These are phyloP conservation scores for Noctua pronuba DNA, from an alignment of 2,888 invertebrate genomes.

Conservation along the genomic window DNA sequence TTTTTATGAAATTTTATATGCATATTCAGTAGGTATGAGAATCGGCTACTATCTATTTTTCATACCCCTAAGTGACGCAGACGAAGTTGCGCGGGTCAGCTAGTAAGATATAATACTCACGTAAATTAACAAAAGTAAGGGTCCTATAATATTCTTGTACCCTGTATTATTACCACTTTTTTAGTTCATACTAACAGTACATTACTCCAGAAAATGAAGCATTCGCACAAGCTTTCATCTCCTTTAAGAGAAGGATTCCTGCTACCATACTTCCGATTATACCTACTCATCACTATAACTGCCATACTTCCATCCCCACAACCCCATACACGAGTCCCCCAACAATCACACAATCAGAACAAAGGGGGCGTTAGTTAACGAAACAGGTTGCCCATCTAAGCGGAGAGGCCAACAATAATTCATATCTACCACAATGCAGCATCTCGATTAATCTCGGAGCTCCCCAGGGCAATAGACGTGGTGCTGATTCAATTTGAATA, in stretches of 20 bases:
- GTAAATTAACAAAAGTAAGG: neutral
- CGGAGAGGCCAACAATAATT: slow-evolving; percentile 69
- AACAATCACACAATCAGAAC: slow-evolving; percentile 51
- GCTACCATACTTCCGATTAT: neutral
- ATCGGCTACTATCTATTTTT: too few species aligned
- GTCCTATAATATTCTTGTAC: neutral
- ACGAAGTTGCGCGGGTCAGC: too few species aligned
- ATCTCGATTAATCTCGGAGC: slow-evolving; percentile 71
- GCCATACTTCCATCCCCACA: slow-evolving; percentile 16
- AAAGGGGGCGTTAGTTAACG: slow-evolving; percentile 53
- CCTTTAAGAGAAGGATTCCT: neutral
- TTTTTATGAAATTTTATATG: too few species aligned
- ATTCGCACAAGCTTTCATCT: neutral
- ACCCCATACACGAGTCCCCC: slow-evolving; percentile 11
- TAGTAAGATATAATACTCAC: neutral
- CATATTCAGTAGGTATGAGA: too few species aligned
- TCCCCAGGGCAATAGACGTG: slow-evolving; percentile 71
- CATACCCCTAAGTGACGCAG: too few species aligned
- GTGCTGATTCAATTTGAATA: slow-evolving; percentile 79
- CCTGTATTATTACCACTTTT: neutral
- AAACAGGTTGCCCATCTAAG: slow-evolving; percentile 55
- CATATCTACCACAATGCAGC: slow-evolving; percentile 72
- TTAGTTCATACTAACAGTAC: neutral
- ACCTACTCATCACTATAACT: slow-evolving; percentile 8
- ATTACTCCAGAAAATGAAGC: neutral